A percentile compares a stretch with the other conserved stretches of the same genome.
These are phyloP conservation scores for Hoplostethus mediterraneus DNA, from an alignment of 2,797 vertebrate species.

Conservation along the genomic window DNA sequence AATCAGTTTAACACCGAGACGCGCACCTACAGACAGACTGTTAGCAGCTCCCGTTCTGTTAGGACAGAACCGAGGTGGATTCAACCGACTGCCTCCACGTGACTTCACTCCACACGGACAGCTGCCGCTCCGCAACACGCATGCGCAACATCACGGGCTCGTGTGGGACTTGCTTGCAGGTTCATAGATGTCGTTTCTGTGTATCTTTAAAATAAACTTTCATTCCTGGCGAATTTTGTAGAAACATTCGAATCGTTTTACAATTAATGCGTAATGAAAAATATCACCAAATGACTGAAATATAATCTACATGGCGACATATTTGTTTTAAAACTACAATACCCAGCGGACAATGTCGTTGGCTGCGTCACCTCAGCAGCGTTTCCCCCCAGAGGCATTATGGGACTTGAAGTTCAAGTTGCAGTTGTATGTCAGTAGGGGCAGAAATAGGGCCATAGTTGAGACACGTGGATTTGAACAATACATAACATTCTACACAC, in stretches of 20 bases:
- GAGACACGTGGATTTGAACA: conserved; percentile 81
- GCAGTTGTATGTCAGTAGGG: conserved; percentile 49
- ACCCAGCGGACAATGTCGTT: conserved; percentile 9
- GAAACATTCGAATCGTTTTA: rapidly evolving
- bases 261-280: rapidly evolving
- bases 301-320: rapidly evolving
- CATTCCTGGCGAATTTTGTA: rapidly evolving
- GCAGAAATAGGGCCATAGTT: conserved; percentile 48
- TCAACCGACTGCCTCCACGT: conserved; percentile 82
- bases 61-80: conserved; percentile 73
- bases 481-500: neutral
- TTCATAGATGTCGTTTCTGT: neutral
- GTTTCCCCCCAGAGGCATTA: neutral
- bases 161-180: conserved; percentile 48
- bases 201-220: rapidly evolving
- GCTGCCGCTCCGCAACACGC: conserved; percentile 64
- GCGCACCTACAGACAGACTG: conserved; percentile 65
- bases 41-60: conserved; percentile 69
- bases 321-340: conserved; percentile 64
- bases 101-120: conserved; percentile 75
- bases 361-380: conserved; percentile 12
- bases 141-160: conserved; percentile 46
- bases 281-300: rapidly evolving
- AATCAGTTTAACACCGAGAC: conserved; percentile 74
- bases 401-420: conserved; percentile 74